A percentile compares a stretch with the other conserved stretches of the same genome.
Conservation (phyloP, 2,888 invertebrate species). For the Hylaea fasciaria region DNA sequence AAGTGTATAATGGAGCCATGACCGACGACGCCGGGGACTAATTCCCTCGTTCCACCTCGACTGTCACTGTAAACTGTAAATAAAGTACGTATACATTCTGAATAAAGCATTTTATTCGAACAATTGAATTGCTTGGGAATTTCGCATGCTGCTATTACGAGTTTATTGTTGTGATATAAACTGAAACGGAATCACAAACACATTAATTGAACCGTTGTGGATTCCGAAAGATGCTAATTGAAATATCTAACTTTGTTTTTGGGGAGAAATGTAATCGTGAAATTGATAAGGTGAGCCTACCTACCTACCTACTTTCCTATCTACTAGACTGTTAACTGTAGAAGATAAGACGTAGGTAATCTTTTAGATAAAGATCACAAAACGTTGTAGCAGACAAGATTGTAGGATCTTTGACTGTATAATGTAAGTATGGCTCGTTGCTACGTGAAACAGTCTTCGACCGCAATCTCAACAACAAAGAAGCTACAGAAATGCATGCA, state of each 20-base stretch:
- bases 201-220: constrained; percentile 17
- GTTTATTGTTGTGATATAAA: constrained; percentile 43
- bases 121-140: constrained; percentile 61
- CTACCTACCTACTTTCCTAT: too few species aligned
- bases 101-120: constrained; percentile 47
- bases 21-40: constrained; percentile 22
- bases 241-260: neutral
- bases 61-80: constrained; percentile 44
- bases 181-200: constrained; percentile 35
- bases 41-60: constrained; percentile 40
- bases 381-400: too few species aligned
- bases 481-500: constrained; percentile 11
- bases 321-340: too few species aligned
- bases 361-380: too few species aligned
- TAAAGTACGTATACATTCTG: constrained; percentile 43
- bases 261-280: neutral
- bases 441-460: neutral
- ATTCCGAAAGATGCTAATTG: constrained; percentile 15
- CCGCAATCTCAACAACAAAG: constrained; percentile 2
- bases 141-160: constrained; percentile 49
- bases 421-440: neutral
- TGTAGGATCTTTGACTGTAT: too few species aligned
- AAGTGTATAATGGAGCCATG: constrained; percentile 34
- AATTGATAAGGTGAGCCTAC: too few species aligned
- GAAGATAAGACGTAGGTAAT: too few species aligned